Base-by-base conservation (phyloP, 2,797 vertebrate genomes). In the Emydoidea blandingii region DNA sequence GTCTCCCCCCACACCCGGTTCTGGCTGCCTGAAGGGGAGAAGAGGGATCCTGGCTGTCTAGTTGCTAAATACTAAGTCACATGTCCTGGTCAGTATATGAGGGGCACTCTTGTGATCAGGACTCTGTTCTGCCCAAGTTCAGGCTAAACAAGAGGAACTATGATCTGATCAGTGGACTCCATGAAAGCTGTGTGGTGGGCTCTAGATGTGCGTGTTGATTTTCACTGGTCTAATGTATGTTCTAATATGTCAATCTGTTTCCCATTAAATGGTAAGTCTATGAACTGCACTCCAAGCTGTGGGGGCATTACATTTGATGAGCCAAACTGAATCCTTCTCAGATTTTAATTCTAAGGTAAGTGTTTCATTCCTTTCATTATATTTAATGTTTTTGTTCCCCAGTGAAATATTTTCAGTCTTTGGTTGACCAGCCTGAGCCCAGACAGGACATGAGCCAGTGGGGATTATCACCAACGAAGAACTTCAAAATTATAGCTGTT, bases 381-480 rank as follows among this genome's bases (percentile, higher is more conserved):
- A 83, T 91, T 96, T 88, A 49, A 83, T 80, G 53, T 76, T 87
- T 90, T 94, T 96, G 81, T 12, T 95, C 81, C 74, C 49, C 34
- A 53, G 59, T 91, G 90, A 90, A 89, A 94, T 96, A 87, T 74
- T 84, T 85, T 74, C n/a, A 90, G 91, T 90, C 92, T 65, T 87
- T 87, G 81, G 65, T 65, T 97, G 96, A 93, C 93, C 94, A 81
- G 90, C 92, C 94, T 96, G 92, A 94, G 94, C 92, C 90, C 89
- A 90, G 81, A 87, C 80, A 91, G 91, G 89, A 89, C 81, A 88
- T 91, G 89, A 96, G 96, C 96, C 95, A 96, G 81, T 57, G 34
- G 2, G 84, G 96, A 97, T 97, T 97, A 97, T 81, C 93, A 91
- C 95, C 89, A 93, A 49, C 14, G 49, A 57, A 95, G 74, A 94